phyloP scores from a whole-genome alignment of 2,797 vertebrate genomes.

The Kryptolebias ocellatus region DNA sequence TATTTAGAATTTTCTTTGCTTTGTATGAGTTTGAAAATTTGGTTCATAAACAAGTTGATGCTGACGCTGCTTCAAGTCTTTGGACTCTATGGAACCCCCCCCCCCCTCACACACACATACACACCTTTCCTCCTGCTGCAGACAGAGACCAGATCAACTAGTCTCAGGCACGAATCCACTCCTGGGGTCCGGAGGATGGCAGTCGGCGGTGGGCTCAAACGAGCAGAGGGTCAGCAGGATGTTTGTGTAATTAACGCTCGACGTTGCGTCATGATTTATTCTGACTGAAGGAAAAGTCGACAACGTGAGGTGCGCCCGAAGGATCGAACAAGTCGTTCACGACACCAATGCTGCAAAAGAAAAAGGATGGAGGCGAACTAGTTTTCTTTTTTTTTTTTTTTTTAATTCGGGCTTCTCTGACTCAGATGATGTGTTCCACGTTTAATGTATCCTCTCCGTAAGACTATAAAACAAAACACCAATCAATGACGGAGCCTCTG shows the following conservation, averaged over 20 bases:
- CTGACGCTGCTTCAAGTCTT: conserved; percentile 41
- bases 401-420: conserved; percentile 72
- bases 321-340: conserved; percentile 40
- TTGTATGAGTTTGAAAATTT: conserved; percentile 54
- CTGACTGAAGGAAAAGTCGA: conserved; percentile 8
- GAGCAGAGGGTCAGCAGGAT: conserved; percentile 42
- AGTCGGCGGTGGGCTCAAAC: neutral
- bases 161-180: conserved; percentile 27
- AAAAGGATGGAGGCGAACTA: conserved; percentile 52
- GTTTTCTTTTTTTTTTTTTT: conserved; percentile 69
- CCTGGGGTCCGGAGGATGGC: conserved; percentile 10
- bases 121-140: neutral
- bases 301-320: conserved; percentile 6
- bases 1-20: conserved; percentile 69
- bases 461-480: conserved; percentile 72
- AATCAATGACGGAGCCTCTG: conserved; percentile 47
- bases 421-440: conserved; percentile 62
- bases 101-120: neutral
- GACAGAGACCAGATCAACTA: conserved; percentile 59
- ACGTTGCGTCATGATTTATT: conserved; percentile 23
- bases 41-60: conserved; percentile 54
- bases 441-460: conserved; percentile 63
- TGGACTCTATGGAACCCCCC: too few relatives aligned
- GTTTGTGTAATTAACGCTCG: conserved; percentile 7
- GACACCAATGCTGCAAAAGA: conserved; percentile 40